Base-by-base conservation (phyloP, 2,888 invertebrate genomes). In the Drosophila limbata region DNA sequence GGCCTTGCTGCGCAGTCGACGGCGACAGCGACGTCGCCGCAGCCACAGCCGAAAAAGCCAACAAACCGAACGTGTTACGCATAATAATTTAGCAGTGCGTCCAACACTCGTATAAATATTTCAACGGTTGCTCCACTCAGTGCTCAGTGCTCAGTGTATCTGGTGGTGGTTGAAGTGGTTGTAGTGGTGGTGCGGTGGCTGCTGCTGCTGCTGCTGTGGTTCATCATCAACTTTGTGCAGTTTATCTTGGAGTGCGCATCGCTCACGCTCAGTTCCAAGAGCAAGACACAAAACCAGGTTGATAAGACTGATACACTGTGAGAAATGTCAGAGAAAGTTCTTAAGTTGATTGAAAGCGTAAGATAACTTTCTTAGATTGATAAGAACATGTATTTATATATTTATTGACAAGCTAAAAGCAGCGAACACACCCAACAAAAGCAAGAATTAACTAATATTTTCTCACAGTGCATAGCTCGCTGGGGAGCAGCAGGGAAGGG, bases 31-130 rank as follows among this genome's bases (percentile, higher is more conserved):
- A 47, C 71, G 39, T 10, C 28, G 50, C 21, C 63, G 60, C n/a
- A 17, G 59, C 39, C 44, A 55, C 35, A 42, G 50, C 77, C 79
- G 60, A 89, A 84, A 89, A 89, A 85, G 83, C 89, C 83, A 85
- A 89, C 89, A 85, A 85, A 82, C 74, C 67, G 70, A 88, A 86
- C 85, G 90, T 86, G 90, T 86, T 88, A 86, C 90, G 85, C 85
- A 86, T 86, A 89, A 88, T 89, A 89, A 89, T 84, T 83, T 77
- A 55, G 80, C 78, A 70, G 75, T 73, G 69, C 76, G 62, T 66
- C 64, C 73, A 55, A 65, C 70, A 73, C 57, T 73, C 69, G 70
- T 69, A 85, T 86, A 85, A 88, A 86, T 88, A 76, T 75, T 79
- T 75, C 83, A 82, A 88, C 79, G 71, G 70, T 71, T 68, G 56